Conservation (phyloP, 2,888 invertebrate species). For the Agonum fuliginosum region DNA sequence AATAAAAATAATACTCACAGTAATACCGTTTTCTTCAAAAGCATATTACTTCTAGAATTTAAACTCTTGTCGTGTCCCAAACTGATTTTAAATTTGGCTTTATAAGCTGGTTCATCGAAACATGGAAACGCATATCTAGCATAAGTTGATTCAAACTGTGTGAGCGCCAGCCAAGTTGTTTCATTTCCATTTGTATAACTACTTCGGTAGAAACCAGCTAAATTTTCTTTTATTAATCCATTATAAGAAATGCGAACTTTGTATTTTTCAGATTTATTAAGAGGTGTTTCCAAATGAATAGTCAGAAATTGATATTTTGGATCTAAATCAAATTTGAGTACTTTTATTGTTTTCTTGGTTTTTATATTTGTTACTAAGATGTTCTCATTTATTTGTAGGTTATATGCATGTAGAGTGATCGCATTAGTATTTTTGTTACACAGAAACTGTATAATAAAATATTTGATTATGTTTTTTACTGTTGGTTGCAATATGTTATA, state of each 20-base stretch:
- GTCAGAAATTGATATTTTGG: slow-evolving; percentile 79
- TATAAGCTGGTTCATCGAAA: slow-evolving; percentile 92
- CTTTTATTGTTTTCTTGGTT: slow-evolving; percentile 65
- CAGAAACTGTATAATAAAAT: slow-evolving; percentile 72
- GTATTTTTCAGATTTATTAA: slow-evolving; percentile 74
- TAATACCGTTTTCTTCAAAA: slow-evolving; percentile 73
- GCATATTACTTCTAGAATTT: slow-evolving; percentile 86
- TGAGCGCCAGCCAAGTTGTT: slow-evolving; percentile 79
- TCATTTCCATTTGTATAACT: slow-evolving; percentile 77
- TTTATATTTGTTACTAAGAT: slow-evolving; percentile 66
- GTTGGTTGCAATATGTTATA: slow-evolving; percentile 45
- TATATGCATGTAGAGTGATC: slow-evolving; percentile 81
- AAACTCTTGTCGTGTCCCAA: slow-evolving; percentile 79
- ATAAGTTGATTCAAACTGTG: slow-evolving; percentile 86
- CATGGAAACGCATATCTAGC: slow-evolving; percentile 93
- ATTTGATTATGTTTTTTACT: not conserved
- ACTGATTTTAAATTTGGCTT: slow-evolving; percentile 85
- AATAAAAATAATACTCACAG: slow-evolving; percentile 73
- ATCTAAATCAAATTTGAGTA: slow-evolving; percentile 71
- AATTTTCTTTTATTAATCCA: slow-evolving; percentile 77
- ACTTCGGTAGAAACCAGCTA: slow-evolving; percentile 84
- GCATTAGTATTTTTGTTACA: slow-evolving; percentile 75
- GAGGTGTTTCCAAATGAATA: slow-evolving; percentile 73
- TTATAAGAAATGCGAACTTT: slow-evolving; percentile 77
- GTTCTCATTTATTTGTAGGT: slow-evolving; percentile 77